Percentiles rank a stretch among this genome's conserved stretches.
Evolutionary conservation across 1,140 invertebrate species (phyloP).

Genomic region (Conus betulinus): DNA sequence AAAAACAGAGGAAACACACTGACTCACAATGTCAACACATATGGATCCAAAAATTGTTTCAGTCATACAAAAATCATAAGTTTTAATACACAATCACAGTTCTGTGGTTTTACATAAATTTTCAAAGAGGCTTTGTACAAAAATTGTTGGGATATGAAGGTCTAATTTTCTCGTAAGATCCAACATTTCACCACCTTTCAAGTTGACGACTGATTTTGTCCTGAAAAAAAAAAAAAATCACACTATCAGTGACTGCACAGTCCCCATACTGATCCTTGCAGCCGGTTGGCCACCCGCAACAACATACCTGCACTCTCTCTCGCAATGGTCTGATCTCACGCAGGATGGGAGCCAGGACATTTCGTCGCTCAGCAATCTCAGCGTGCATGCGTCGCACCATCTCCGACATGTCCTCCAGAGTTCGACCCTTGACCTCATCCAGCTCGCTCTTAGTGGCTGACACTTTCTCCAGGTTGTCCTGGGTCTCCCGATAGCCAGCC

Average conservation of each 20-base stretch:
- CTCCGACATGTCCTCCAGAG: slow-evolving; percentile 79
- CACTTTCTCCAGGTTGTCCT: slow-evolving; percentile 80
- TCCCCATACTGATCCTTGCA: neutral
- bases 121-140: too few species aligned
- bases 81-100: too few species aligned
- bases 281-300: neutral
- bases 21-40: too few species aligned
- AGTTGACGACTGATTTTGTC: too few species aligned
- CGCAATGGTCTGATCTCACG: slow-evolving; percentile 81
- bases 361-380: slow-evolving; percentile 79
- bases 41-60: too few species aligned
- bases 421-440: slow-evolving; percentile 79
- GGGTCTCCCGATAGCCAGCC: slow-evolving; percentile 77
- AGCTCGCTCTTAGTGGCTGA: slow-evolving; percentile 78
- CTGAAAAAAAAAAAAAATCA: neutral
- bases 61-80: too few species aligned
- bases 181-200: neutral
- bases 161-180: neutral
- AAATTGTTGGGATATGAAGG: too few species aligned
- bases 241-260: neutral
- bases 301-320: slow-evolving; percentile 76
- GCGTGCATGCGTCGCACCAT: slow-evolving; percentile 79
- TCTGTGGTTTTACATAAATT: too few species aligned
- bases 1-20: too few species aligned
- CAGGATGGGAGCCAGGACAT: slow-evolving; percentile 81